Evolutionary conservation across 2,888 invertebrate species (phyloP).

Genomic region (Melinaea menophilus): DNA sequence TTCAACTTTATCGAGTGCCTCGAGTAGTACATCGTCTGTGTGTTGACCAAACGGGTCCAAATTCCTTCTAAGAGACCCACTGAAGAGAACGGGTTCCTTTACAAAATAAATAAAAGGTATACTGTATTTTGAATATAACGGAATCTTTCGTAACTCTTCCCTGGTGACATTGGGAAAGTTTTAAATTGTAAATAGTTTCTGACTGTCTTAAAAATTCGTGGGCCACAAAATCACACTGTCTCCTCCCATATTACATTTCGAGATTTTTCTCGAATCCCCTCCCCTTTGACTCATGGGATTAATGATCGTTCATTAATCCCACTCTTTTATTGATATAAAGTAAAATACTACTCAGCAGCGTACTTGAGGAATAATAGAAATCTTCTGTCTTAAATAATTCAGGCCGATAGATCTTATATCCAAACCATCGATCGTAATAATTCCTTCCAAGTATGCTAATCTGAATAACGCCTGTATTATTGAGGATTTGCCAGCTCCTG

Average conservation of each 20-base stretch:
- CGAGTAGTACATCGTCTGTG: conserved; percentile 84
- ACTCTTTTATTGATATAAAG: neutral
- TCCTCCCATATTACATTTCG: no score
- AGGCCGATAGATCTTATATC: conserved; percentile 78
- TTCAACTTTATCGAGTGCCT: conserved; percentile 85
- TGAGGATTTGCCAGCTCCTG: conserved; percentile 84
- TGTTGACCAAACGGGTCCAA: conserved; percentile 87
- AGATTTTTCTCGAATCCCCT: no score
- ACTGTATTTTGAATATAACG: neutral
- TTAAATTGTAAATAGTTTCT: no score
- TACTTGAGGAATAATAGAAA: conserved; percentile 81
- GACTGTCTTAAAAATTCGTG: no score
- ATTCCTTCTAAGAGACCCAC: conserved; percentile 89
- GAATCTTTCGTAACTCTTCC: no score
- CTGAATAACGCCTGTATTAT: conserved; percentile 82
- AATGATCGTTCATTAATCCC: no score
- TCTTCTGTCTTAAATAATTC: conserved; percentile 77
- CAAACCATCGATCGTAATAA: conserved; percentile 83
- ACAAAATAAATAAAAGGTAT: conserved; percentile 19
- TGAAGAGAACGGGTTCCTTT: conserved; percentile 89
- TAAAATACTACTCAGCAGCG: neutral
- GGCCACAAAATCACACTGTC: no score
- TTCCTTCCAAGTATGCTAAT: conserved; percentile 81
- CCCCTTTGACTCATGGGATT: no score
- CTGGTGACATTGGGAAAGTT: no score